These are phyloP conservation scores for Sarcophaga subvicina DNA, from an alignment of 2,888 invertebrate species.

Conservation along the genomic window DNA sequence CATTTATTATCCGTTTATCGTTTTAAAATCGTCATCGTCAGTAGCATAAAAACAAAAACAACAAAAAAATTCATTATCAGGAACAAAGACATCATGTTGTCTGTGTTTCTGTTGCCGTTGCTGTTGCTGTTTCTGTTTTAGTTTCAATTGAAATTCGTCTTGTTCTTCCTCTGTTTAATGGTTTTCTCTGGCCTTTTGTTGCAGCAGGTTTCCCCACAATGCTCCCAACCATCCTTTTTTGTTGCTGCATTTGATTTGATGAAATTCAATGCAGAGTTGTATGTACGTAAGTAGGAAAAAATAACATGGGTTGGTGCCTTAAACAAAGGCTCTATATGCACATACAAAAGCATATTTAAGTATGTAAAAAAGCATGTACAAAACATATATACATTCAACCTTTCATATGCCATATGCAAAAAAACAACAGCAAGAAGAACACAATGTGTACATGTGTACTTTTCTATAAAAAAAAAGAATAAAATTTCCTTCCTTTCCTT, in stretches of 20 bases:
- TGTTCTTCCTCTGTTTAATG: neutral
- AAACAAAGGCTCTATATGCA: too few relatives aligned
- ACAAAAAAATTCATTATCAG: conserved; percentile 64
- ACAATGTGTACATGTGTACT: too few relatives aligned
- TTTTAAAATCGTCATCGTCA: too few relatives aligned
- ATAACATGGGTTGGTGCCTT: too few relatives aligned
- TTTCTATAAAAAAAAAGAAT: too few relatives aligned
- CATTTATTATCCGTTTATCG: conserved; percentile 20
- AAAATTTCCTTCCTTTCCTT: too few relatives aligned
- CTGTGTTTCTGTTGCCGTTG: conserved; percentile 1
- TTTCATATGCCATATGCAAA: too few relatives aligned
- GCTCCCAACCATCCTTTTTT: neutral
- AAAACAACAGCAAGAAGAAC: too few relatives aligned
- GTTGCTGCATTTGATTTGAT: conserved; percentile 55
- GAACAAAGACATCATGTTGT: conserved; percentile 64
- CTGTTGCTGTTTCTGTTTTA: neutral
- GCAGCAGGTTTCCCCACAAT: neutral
- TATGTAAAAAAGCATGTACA: too few relatives aligned
- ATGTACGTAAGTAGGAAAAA: neutral
- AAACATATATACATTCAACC: too few relatives aligned
- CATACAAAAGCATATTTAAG: too few relatives aligned
- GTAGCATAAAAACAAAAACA: conserved; percentile 1
- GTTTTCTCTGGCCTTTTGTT: neutral
- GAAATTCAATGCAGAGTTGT: conserved; percentile 60
- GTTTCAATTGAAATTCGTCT: neutral